Base-by-base conservation (phyloP, 1,140 invertebrate species). In the Pseudachorutes palmiensis region DNA sequence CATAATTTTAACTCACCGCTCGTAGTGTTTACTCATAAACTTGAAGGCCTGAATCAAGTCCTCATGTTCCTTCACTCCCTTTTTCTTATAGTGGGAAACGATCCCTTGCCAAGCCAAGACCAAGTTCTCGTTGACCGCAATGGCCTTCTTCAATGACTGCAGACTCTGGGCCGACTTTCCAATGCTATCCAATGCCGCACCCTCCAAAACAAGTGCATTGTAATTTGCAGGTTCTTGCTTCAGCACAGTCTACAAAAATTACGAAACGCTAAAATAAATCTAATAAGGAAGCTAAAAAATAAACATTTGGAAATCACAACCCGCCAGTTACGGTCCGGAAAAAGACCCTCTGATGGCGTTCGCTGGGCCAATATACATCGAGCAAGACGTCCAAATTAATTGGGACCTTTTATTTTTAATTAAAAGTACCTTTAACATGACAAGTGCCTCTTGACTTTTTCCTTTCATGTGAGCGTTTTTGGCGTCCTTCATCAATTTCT, bases 21-120 rank as follows among this genome's bases (percentile, higher is more conserved):
- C 65, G 49, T 49, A 68, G 48, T 26, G 30, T 9, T 22, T 62
- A 12, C 64, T 64, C 1, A 72, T 36, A n/a, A 36, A 32, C 49
- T 69, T 69, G 49, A 67, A 69, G 5, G 67, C 70, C n/a, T 72
- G 67, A 1, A 72, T 28, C 24, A 72, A 49, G 28, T 72, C 70
- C 12, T 61, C 49, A 24, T 72, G 67, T 33, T 14, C 31, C 57
- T 73, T 69, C 3, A 51, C 36, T 22, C 57, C 49, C 2, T 57
- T 48, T 36, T 65, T 70, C 59, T 73, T 69, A 63, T 73, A 69
- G 16, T 63, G 60, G 16, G 62, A 19, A 22, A 69, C 59, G 49
- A 73, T 55, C 5, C 72, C 72, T 65, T 70, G 69, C 72, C 72
- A 73, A 1, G 64, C 69, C n/a, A 32, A 31, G 1, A 67, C 22